Evolutionary conservation across 1,140 invertebrate genomes (phyloP).

Genomic region (Sarcophaga peregrina): DNA sequence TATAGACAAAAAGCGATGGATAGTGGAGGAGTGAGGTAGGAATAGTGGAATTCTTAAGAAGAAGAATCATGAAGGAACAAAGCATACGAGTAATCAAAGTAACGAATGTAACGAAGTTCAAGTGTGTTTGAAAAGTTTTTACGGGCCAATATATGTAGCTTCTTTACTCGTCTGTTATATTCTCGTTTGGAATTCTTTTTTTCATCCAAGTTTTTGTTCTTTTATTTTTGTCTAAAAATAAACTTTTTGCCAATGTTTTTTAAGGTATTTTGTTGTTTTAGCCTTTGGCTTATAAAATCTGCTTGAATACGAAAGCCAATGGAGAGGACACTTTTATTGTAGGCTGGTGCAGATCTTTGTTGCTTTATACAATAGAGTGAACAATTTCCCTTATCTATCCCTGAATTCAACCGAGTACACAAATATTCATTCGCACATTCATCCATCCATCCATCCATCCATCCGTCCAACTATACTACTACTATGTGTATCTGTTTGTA

Average conservation of each 20-base stretch:
- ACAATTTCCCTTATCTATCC: too few species aligned
- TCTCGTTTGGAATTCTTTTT: slow-evolving; percentile 1
- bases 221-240: slow-evolving; percentile 37
- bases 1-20: too few species aligned
- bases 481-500: background rate
- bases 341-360: too few species aligned
- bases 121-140: slow-evolving; percentile 3
- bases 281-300: slow-evolving; percentile 30
- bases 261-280: slow-evolving; percentile 34
- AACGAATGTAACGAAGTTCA: background rate
- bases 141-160: background rate
- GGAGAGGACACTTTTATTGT: slow-evolving; percentile 1
- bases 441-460: slow-evolving; percentile 1
- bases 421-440: background rate
- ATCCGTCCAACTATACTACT: background rate
- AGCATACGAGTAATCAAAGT: background rate
- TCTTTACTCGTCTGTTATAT: background rate
- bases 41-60: background rate
- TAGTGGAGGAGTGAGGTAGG: too few species aligned
- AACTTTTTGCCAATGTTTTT: slow-evolving; percentile 21
- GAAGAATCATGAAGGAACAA: background rate
- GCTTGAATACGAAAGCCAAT: background rate
- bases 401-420: background rate
- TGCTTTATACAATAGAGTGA: too few species aligned
- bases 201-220: background rate